Conservation (phyloP, 2,113 vertebrate genomes). For the Sciurus niger region DNA sequence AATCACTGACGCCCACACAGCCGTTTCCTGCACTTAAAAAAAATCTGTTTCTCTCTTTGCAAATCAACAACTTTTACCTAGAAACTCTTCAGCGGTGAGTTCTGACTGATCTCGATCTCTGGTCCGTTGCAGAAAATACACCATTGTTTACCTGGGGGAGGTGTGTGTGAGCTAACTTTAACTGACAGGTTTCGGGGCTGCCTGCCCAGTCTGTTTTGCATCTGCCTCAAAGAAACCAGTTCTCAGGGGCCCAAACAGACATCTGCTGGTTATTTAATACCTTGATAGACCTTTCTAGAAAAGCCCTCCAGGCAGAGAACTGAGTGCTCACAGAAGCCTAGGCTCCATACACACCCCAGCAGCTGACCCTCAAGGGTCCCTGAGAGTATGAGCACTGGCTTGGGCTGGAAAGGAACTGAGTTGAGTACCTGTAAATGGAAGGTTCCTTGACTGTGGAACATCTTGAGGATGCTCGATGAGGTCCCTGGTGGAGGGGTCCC, state of each 20-base stretch:
- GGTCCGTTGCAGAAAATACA: constrained; percentile 84
- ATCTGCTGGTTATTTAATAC: constrained; percentile 66
- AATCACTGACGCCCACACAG: constrained; percentile 93
- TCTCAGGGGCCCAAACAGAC: constrained; percentile 2
- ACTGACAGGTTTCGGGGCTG: constrained; percentile 86
- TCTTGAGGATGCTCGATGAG: not conserved
- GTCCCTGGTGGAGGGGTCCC: not conserved
- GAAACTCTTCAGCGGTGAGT: constrained; percentile 87
- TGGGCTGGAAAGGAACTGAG: not conserved
- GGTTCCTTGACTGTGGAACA: not conserved
- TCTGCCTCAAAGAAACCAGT: constrained; percentile 64
- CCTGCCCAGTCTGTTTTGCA: constrained; percentile 54
- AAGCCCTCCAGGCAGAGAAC: not conserved
- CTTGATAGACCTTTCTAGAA: constrained; percentile 71
- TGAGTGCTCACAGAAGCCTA: not conserved
- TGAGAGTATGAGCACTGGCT: not conserved
- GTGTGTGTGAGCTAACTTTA: constrained; percentile 62
- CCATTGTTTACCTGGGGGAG: constrained; percentile 86
- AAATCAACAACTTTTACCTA: constrained; percentile 93
- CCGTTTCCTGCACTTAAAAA: constrained; percentile 90
- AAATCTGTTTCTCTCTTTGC: constrained; percentile 92
- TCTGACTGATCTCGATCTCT: constrained; percentile 87
- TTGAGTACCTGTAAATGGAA: fast-evolving
- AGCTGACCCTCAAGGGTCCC: not conserved
- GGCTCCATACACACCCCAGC: not conserved